Evolutionary conservation across 2,797 vertebrate species (phyloP).

Genomic region (Pantherophis alleghaniensis): DNA sequence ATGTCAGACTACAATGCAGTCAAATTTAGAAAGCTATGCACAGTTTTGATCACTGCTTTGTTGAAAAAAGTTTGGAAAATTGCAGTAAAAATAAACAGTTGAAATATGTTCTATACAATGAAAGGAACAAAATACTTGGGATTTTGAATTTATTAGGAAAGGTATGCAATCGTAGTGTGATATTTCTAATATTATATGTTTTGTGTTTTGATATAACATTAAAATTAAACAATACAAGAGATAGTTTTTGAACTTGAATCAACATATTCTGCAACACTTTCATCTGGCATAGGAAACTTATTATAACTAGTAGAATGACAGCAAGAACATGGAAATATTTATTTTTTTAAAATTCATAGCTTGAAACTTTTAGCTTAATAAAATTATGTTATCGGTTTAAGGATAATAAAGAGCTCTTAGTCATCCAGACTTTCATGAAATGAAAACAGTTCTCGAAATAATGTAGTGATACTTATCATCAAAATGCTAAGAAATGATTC

Average conservation of each 20-base stretch:
- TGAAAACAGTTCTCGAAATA: not conserved
- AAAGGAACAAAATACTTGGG: not conserved
- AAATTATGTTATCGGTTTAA: not conserved
- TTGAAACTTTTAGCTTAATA: not conserved
- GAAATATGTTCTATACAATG: not conserved
- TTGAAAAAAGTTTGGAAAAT: not conserved
- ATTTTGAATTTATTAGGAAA: not conserved
- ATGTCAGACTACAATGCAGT: not conserved
- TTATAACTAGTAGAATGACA: not conserved
- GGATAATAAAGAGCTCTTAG: not conserved
- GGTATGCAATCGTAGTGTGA: not conserved
- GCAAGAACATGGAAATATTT: not conserved
- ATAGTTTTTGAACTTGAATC: not conserved
- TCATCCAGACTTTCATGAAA: not conserved
- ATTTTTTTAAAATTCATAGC: not conserved
- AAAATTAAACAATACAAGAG: not conserved
- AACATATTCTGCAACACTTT: not conserved
- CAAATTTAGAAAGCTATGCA: not conserved
- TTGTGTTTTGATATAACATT: not conserved
- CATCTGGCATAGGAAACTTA: not conserved
- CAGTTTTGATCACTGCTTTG: not conserved
- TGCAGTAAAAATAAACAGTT: not conserved
- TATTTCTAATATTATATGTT: not conserved
- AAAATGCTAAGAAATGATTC: not conserved
- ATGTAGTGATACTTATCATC: not conserved